These are phyloP conservation scores for Dicyrtomina minuta DNA, from an alignment of 2,888 invertebrate genomes.

Conservation along the genomic window DNA sequence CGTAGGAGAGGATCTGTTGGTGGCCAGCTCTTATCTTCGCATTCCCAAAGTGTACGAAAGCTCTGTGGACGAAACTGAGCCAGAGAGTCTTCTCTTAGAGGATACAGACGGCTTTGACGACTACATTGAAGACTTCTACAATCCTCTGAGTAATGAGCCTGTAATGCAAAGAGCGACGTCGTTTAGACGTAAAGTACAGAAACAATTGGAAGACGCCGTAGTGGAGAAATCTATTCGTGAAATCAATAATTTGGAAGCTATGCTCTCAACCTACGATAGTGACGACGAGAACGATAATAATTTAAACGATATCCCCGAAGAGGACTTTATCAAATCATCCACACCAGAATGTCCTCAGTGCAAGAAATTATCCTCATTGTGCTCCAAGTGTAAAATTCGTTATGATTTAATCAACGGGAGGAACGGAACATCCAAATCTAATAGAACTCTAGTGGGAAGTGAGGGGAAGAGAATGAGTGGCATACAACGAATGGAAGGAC, in stretches of 20 bases:
- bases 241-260: conserved; percentile 49
- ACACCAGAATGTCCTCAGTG: conserved; percentile 10
- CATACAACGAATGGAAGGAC: too few species aligned
- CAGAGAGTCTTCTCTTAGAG: conserved; percentile 16
- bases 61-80: conserved; percentile 7
- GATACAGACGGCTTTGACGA: conserved; percentile 52
- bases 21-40: conserved; percentile 20
- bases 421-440: too few species aligned
- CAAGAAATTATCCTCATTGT: background rate
- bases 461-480: too few species aligned
- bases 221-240: conserved; percentile 47
- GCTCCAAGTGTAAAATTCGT: conserved; percentile 1
- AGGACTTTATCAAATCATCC: background rate
- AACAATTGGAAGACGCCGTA: conserved; percentile 48
- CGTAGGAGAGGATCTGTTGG: conserved; percentile 14
- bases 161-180: conserved; percentile 55
- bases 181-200: conserved; percentile 54
- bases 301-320: background rate
- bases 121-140: conserved; percentile 55
- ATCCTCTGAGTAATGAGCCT: conserved; percentile 55
- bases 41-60: conserved; percentile 7
- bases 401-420: too few species aligned
- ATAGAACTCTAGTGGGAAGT: too few species aligned
- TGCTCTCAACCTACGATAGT: conserved; percentile 48
- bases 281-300: conserved; percentile 38